Percentiles rank a stretch among this genome's conserved stretches.
Conservation (phyloP, 1,140 invertebrate species). For the Leptinotarsa undecemlineata region DNA sequence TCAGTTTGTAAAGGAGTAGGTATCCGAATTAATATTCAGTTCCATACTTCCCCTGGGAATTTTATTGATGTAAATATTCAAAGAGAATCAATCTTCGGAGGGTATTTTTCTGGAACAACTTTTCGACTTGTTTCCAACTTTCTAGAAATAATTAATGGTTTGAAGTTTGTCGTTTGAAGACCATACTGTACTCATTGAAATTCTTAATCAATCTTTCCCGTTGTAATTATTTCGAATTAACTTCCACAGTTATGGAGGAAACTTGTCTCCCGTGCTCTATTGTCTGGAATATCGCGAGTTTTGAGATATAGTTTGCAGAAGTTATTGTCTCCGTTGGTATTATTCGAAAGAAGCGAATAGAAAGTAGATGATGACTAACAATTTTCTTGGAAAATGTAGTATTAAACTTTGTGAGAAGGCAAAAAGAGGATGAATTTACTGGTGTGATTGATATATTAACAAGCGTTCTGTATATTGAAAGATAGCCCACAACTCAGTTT, state of each 20-base stretch:
- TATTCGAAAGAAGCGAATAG: background rate
- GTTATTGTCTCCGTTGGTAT: background rate
- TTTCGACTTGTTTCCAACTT: background rate
- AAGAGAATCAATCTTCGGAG: conserved; percentile 1
- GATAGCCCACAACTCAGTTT: no score
- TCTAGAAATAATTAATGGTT: conserved; percentile 6
- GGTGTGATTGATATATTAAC: no score
- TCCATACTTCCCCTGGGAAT: background rate
- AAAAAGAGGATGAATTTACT: no score
- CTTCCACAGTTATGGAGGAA: background rate
- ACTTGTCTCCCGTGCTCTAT: background rate
- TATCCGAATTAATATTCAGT: background rate
- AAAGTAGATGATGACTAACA: background rate
- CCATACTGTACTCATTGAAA: background rate
- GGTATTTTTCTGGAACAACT: conserved; percentile 3
- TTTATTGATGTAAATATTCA: conserved; percentile 5
- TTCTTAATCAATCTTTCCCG: conserved; percentile 3
- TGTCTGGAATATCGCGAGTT: background rate
- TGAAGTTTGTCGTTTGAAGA: background rate
- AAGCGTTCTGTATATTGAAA: no score
- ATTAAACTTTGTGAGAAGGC: no score
- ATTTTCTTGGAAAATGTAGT: no score
- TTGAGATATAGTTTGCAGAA: background rate
- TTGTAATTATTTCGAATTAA: conserved; percentile 8
- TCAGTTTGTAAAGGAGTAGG: background rate